Evolutionary conservation across 2,113 vertebrate species (phyloP), one percentile per base, ranked within the genome.

Genomic region (Empidonax alnorum): DNA sequence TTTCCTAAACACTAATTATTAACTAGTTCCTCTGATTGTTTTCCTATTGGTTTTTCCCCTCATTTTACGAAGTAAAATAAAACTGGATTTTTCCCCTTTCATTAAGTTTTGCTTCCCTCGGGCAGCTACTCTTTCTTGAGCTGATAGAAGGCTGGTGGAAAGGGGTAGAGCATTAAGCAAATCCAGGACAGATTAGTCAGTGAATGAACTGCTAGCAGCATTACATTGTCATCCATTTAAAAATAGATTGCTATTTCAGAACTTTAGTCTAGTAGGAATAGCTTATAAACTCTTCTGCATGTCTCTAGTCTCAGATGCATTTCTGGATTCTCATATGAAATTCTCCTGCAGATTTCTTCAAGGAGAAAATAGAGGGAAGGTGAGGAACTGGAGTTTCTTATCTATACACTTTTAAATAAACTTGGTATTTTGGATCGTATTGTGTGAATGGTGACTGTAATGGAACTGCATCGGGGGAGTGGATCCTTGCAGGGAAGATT

Each of bases 241-340:
- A 96, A 95, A 91, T 7, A 94, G 82, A 58, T 71, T 78, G 47
- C 69, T 95, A 23, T 94, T 94, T 94, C 59, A 68, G 82, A 94
- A 53, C 44, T 77, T 87, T 3, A 37, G 46, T 68, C 30, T 66
- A 58, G 47, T 35, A 59, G 18, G 41, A 94, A 76, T 59, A 58
- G 15, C 18, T 89, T 93, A 59, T 72, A 44, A 80, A 62, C 55
- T 46, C 3, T 2, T 44, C 58, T 53, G 19, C 2, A 0, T 62
- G 28, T 22, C 30, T 88, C 50, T 46, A 28, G 47, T 85, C 50
- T 90, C 72, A 69, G 53, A 76, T 88, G 55, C 23, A n/a, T 37
- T 50, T 71, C 44, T 84, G 24, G 49, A 63, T 91, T 56, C 42
- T 89, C 75, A 69, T 87, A 31, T 58, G 7, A 42, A 66, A 80